phyloP scores from a whole-genome alignment of 2,888 invertebrate species.

The Ariolimax columbianus region DNA sequence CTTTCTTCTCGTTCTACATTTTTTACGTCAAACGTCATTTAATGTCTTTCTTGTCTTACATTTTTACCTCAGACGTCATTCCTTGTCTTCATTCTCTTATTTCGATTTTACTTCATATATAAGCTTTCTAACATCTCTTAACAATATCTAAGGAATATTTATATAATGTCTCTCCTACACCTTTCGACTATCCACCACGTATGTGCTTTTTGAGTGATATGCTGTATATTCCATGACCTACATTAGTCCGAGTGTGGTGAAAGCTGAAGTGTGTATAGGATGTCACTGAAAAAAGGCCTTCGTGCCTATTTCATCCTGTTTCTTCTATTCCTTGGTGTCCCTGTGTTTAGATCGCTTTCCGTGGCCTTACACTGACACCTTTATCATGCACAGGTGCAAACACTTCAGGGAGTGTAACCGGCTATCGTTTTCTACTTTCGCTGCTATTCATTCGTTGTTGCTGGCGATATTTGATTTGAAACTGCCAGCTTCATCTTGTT shows the following conservation, averaged over 20 bases:
- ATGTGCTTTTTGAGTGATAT: not conserved
- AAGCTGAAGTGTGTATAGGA: not conserved
- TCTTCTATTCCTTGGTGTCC: not conserved
- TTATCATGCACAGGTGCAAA: slow-evolving; percentile 19
- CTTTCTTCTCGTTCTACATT: no score
- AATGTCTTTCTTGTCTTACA: no score
- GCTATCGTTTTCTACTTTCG: not conserved
- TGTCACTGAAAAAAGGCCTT: not conserved
- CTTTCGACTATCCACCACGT: not conserved
- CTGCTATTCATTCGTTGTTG: not conserved
- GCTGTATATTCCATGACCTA: not conserved
- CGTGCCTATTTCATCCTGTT: not conserved
- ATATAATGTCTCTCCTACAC: not conserved
- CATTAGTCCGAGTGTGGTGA: not conserved
- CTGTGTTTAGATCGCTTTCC: not conserved
- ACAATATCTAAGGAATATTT: no score
- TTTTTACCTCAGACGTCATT: no score
- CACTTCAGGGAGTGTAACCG: not conserved
- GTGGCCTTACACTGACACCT: not conserved
- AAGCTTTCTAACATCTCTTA: no score
- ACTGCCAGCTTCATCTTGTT: not conserved
- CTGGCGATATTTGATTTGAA: not conserved
- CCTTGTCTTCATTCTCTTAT: no score
- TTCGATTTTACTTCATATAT: no score
- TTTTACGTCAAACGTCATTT: no score